Evolutionary conservation across 2,797 vertebrate genomes (phyloP).

Genomic region (Sciurus carolinensis): DNA sequence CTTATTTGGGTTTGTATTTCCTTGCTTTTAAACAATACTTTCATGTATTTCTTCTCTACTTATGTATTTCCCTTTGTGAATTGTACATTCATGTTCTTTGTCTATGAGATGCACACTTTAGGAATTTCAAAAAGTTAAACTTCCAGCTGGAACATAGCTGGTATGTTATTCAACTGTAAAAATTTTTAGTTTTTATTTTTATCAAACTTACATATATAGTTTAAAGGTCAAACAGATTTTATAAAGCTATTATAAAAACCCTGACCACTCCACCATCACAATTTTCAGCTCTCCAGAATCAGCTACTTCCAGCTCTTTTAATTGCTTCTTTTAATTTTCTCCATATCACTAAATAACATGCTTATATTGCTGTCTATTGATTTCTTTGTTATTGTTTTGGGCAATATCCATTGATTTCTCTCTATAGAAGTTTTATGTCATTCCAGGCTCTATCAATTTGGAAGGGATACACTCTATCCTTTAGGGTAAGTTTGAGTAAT

Average conservation of each 20-base stretch:
- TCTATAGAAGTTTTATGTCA: slow-evolving; percentile 2
- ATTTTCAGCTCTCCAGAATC: slow-evolving; percentile 32
- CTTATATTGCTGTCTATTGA: slow-evolving; percentile 14
- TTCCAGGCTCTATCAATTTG: not conserved
- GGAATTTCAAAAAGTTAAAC: not conserved
- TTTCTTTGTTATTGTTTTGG: slow-evolving; percentile 53
- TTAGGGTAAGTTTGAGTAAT: slow-evolving; percentile 1
- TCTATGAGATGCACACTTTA: not conserved
- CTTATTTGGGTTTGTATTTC: slow-evolving; percentile 1
- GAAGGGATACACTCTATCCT: not conserved
- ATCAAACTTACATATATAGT: not conserved
- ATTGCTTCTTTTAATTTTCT: slow-evolving; percentile 41
- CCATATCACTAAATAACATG: not conserved
- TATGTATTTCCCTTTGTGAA: not conserved
- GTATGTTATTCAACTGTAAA: not conserved
- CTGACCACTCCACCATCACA: not conserved
- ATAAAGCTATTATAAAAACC: not conserved
- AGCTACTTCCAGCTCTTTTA: slow-evolving; percentile 16
- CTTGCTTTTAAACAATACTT: slow-evolving; percentile 8
- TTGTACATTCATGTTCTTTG: not conserved
- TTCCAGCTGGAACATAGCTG: not conserved
- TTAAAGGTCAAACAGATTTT: slow-evolving; percentile 16
- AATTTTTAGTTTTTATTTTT: slow-evolving; percentile 53
- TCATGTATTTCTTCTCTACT: not conserved
- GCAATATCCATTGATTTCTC: slow-evolving; percentile 32